phyloP scores from a whole-genome alignment of 2,888 invertebrate species.

The Cynaeus angustus region DNA sequence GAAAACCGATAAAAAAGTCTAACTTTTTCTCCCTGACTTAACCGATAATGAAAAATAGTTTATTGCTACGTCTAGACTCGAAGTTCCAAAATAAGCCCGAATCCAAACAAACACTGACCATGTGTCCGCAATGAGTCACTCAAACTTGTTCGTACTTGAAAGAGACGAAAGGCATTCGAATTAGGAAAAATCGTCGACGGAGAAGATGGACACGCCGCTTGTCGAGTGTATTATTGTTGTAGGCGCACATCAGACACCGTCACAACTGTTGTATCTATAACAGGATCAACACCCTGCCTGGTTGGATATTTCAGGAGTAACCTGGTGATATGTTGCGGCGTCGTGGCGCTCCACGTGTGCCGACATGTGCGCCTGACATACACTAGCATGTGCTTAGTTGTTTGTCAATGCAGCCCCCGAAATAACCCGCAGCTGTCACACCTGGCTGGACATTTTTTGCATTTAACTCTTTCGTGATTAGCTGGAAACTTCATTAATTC shows the following conservation, averaged over 20 bases:
- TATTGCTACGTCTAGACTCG: slow-evolving; percentile 31
- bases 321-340: slow-evolving; percentile 70
- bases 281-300: slow-evolving; percentile 47
- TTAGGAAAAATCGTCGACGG: slow-evolving; percentile 27
- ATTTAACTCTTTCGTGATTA: slow-evolving; percentile 61
- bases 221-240: slow-evolving; percentile 31
- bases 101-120: slow-evolving; percentile 46
- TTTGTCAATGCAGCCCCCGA: slow-evolving; percentile 68
- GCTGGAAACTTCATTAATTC: slow-evolving; percentile 55
- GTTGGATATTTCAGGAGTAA: slow-evolving; percentile 47
- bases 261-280: slow-evolving; percentile 45
- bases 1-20: no score
- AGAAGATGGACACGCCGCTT: slow-evolving; percentile 29
- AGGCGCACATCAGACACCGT: slow-evolving; percentile 23
- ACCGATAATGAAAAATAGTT: no score
- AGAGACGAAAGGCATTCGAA: slow-evolving; percentile 31
- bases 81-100: slow-evolving; percentile 1
- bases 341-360: slow-evolving; percentile 76
- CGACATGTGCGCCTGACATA: slow-evolving; percentile 74
- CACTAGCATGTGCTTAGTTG: slow-evolving; percentile 72
- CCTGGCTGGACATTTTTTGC: slow-evolving; percentile 71
- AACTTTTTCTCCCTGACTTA: no score
- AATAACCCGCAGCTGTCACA: slow-evolving; percentile 71
- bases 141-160: slow-evolving; percentile 31
- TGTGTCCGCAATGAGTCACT: slow-evolving; percentile 44